A percentile compares a stretch with the other conserved stretches of the same genome.
Conservation (phyloP, 2,888 invertebrate species). For the Polydesmus complanatus region DNA sequence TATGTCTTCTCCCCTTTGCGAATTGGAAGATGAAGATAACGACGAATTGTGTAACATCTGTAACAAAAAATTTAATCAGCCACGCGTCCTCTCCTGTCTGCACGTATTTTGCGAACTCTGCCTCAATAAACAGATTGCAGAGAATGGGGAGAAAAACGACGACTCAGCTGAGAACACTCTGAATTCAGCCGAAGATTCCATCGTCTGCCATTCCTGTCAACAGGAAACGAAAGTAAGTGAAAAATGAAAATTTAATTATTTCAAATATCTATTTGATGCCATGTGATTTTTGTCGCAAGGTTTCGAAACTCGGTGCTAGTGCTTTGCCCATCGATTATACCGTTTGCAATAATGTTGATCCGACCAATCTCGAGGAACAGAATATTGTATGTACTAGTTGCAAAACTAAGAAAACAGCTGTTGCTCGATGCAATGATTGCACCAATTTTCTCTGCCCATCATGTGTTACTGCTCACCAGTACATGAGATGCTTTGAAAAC, state of each 20-base stretch:
- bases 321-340: conserved; percentile 76
- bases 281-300: conserved; percentile 33
- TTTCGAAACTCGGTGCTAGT: conserved; percentile 58
- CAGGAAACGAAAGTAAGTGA: conserved; percentile 61
- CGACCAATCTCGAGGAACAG: conserved; percentile 40
- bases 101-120: conserved; percentile 92
- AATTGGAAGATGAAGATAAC: conserved; percentile 11
- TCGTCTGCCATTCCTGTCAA: conserved; percentile 48
- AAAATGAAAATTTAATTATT: conserved; percentile 7
- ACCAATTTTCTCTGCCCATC: conserved; percentile 84
- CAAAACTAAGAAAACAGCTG: conserved; percentile 85
- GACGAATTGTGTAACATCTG: conserved; percentile 22
- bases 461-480: conserved; percentile 89
- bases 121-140: conserved; percentile 55
- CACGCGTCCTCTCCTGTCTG: conserved; percentile 79
- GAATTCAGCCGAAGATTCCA: conserved; percentile 24
- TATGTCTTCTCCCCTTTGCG: not conserved
- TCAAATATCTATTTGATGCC: conserved; percentile 4
- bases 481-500: conserved; percentile 92
- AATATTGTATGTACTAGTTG: conserved; percentile 76
- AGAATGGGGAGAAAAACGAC: conserved; percentile 34
- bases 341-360: conserved; percentile 42
- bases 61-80: conserved; percentile 51
- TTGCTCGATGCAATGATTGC: conserved; percentile 87
- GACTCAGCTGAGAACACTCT: conserved; percentile 50